Base-by-base conservation (phyloP, 35 echinoderm and acorn worm genomes). In the Apostichopus californicus region DNA sequence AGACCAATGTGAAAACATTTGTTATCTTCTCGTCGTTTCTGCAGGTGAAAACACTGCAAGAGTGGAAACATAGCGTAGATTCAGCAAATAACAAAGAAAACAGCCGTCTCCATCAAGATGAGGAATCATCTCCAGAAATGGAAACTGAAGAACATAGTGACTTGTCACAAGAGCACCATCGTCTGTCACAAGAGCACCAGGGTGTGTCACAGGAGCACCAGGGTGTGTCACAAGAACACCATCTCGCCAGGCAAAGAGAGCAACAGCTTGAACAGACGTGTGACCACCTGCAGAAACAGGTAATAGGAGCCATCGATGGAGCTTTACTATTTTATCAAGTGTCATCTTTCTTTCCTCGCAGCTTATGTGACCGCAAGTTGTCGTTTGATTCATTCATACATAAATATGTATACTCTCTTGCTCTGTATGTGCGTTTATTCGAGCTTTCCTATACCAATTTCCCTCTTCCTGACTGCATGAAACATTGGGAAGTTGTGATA, bases 61-160 rank as follows among this genome's bases (percentile, higher is more conserved):
- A 97, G 25, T 97, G 96, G 96, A 97, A 95, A 81, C 91, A 97
- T 13, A 91, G 94, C 18, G 81, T 97, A 13, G 95, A 97, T 26
- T 68, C 66, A 65, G 17, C 28, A 8, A 9, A 59, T 21, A 57
- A 59, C 21, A 21, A 15, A 46, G 80, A 83, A 56, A 55, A 12
- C 20, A 20, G 13, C n/a, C 17, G 20, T 18, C 17, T n/a, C 4
- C 57, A 56, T 13, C 14, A 56, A 85, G 81, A 85, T 85, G 55
- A 55, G 18, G 80, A 83, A 55, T 55, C 14, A 18, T 46, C 34
- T 46, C 11, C 64, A 68, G 64, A 21, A 22, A 14, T 59, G 54
- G 81, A 85, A 59, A 85, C 21, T 54, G 23, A 81, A 28, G 20
- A 24, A n/a, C 80, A 82, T 24, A 22, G 12, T 14, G 80, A 53